Percentiles rank a stretch among this genome's conserved stretches.
Evolutionary conservation across 2,113 vertebrate genomes (phyloP).

Genomic region (Rynchops niger): DNA sequence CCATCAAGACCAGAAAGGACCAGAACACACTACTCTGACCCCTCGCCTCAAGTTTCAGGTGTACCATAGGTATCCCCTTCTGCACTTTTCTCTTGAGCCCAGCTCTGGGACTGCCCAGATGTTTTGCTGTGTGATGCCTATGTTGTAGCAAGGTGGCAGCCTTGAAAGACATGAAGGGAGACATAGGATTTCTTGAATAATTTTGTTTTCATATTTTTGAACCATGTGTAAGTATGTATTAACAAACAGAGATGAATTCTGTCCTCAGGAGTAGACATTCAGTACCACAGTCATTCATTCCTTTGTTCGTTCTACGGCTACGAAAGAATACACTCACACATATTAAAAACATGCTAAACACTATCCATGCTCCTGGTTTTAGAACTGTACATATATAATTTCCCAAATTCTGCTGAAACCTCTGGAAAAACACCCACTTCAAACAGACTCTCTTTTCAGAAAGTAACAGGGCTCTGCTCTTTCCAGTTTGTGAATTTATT

Average conservation of each 20-base stretch:
- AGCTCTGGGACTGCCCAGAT: not conserved
- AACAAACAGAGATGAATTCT: not conserved
- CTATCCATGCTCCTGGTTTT: not conserved
- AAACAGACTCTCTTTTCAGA: not conserved
- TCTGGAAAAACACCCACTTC: not conserved
- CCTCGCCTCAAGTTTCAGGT: not conserved
- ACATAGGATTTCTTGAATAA: not conserved
- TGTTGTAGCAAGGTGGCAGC: not conserved
- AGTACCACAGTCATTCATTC: not conserved
- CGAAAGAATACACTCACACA: not conserved
- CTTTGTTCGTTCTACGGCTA: not conserved
- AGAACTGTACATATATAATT: not conserved
- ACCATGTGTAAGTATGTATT: not conserved
- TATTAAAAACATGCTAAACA: not conserved
- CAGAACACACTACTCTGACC: not conserved
- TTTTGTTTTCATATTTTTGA: not conserved
- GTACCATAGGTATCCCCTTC: rapidly evolving
- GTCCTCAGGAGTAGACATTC: not conserved
- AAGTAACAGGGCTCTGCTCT: not conserved
- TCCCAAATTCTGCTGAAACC: not conserved
- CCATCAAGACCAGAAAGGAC: not conserved
- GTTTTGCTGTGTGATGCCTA: not conserved
- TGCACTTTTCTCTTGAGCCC: not conserved
- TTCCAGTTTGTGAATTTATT: not conserved
- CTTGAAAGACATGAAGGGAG: not conserved